phyloP scores from a whole-genome alignment of 2,888 invertebrate species.

The Spisula solida region DNA sequence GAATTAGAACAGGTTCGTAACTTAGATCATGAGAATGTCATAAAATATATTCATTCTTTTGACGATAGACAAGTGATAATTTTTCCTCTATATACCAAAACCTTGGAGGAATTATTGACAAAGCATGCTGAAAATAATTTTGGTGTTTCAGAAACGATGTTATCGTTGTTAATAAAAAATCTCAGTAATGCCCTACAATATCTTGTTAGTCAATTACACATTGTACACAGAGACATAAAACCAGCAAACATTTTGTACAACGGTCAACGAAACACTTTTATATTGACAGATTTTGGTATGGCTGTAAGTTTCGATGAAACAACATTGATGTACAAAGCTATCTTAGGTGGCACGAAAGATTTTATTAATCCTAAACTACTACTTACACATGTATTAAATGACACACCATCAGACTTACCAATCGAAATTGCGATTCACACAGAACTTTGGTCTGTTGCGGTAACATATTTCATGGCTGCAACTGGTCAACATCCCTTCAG shows the following conservation, averaged over 20 bases:
- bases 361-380: background rate
- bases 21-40: conserved; percentile 5
- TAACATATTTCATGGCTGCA: conserved; percentile 18
- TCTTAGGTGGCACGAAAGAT: background rate
- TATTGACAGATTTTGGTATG: conserved; percentile 18
- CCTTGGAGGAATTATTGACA: background rate
- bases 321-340: background rate
- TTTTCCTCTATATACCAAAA: background rate
- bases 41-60: background rate
- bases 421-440: conserved; percentile 3
- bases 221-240: conserved; percentile 31
- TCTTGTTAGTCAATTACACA: background rate
- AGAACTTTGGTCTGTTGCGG: conserved; percentile 10
- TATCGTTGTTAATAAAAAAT: background rate
- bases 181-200: conserved; percentile 4
- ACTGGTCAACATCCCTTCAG: conserved; percentile 19
- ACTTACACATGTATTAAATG: too few relatives aligned
- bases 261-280: background rate
- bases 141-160: conserved; percentile 8
- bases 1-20: conserved; percentile 6
- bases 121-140: background rate
- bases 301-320: background rate
- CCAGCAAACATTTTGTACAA: conserved; percentile 18
- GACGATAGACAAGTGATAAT: conserved; percentile 5
- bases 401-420: background rate